phyloP scores from a whole-genome alignment of 2,797 vertebrate genomes.

The Aldrovandia affinis region DNA sequence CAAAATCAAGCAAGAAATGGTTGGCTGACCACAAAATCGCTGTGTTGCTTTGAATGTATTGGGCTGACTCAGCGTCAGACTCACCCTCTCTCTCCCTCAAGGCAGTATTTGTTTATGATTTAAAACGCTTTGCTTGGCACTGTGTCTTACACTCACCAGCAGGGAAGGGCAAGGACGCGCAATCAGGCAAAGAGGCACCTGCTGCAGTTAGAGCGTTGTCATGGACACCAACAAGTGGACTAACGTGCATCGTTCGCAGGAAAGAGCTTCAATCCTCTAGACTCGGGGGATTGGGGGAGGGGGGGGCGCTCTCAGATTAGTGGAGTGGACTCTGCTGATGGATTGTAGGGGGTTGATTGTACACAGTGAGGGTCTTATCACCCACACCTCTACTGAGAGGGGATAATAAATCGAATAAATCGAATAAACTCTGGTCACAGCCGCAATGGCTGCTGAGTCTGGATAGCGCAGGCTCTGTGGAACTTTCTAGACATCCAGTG shows the following conservation, averaged over 20 bases:
- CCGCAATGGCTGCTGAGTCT: background rate
- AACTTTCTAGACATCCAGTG: background rate
- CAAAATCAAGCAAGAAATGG: background rate
- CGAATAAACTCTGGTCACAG: background rate
- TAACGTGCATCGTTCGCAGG: too few relatives aligned
- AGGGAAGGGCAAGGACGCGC: background rate
- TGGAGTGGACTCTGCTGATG: background rate
- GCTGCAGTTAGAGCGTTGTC: background rate
- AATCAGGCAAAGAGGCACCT: background rate
- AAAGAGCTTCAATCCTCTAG: background rate
- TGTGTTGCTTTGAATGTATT: background rate
- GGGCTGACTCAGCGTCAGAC: background rate
- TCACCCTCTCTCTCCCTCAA: background rate
- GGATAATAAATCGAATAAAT: background rate
- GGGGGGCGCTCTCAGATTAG: background rate
- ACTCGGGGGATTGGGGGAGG: background rate
- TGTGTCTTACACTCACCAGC: background rate
- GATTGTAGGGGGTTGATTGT: background rate
- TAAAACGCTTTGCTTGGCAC: conserved; percentile 2
- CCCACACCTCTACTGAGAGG: background rate
- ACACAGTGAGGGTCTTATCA: background rate
- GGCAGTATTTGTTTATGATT: background rate
- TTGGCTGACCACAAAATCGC: background rate
- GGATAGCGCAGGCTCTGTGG: background rate
- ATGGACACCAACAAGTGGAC: background rate